Evolutionary conservation across 2,888 invertebrate genomes (phyloP), one percentile per base, ranked within the genome.

Genomic region (Craniophora ligustri): DNA sequence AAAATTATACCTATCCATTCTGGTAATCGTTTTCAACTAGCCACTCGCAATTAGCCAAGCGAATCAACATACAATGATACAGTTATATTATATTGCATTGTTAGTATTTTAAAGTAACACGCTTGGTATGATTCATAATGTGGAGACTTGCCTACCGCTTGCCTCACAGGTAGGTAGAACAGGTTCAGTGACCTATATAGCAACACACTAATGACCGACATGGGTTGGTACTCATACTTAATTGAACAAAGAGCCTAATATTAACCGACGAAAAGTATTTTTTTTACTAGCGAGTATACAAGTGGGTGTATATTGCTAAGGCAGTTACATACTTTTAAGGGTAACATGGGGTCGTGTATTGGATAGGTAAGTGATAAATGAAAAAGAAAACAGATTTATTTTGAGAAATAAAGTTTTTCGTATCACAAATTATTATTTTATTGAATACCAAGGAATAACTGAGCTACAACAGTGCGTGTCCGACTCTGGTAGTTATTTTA

Each of bases 181-280:
- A 44, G 57, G 72, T 72, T 72, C 72, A 70, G 57, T 65, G 74
- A 73, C 70, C 70, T 69, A 72, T 60, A 51, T 64, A 69, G 14
- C 50, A 56, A 47, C 47, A 68, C 50, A 56, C 26, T 59, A 60
- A 67, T 64, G 58, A 70, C 62, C 50, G 36, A 51, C 50, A 19
- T 45, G 62, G 55, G 49, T 65, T 58, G 55, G 49, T 65, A 56
- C 28, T 49, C 42, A 55, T 71, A 55, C 53, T 56, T 71, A 67
- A 59, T 57, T 68, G 39, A 54, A 68, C 70, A 57, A 69, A 64
- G 60, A 41, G 38, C 56, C 47, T 54, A 63, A 63, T 67, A 58
- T 68, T 58, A 64, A 51, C 41, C 6, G 15, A 34, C 5, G 14
- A 13, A 21, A n/a, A 30, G 26, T 32, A 32, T 65, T 58, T 66